Evolutionary conservation across 2,797 vertebrate species (phyloP).

Genomic region (Phoeniculus purpureus): DNA sequence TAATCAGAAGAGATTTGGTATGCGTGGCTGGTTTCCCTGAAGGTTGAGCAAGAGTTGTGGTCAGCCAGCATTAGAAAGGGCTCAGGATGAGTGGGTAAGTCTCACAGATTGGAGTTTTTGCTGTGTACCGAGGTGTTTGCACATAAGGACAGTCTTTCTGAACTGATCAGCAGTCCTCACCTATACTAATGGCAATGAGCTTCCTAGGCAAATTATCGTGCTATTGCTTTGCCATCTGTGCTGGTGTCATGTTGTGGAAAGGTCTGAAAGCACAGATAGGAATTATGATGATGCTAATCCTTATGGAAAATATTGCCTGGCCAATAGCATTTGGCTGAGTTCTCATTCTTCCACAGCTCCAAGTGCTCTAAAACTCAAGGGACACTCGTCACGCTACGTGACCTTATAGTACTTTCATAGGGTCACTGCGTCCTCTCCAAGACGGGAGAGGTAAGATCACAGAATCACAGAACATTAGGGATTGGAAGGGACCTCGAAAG

Average conservation of each 20-base stretch:
- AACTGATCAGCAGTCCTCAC: background rate
- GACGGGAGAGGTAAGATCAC: background rate
- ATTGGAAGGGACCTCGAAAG: too few relatives aligned
- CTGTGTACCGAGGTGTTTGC: background rate
- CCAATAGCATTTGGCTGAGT: background rate
- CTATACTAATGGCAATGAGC: background rate
- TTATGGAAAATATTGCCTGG: background rate
- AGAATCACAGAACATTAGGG: too few relatives aligned
- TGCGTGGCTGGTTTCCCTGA: conserved; percentile 15
- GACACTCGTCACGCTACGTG: background rate
- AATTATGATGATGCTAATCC: background rate
- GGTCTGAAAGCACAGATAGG: background rate
- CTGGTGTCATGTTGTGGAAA: background rate
- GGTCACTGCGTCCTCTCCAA: background rate
- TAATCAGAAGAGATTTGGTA: conserved; percentile 40
- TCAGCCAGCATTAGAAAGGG: conserved; percentile 18
- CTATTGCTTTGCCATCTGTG: conserved; percentile 22
- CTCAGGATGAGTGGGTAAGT: background rate
- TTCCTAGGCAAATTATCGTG: background rate
- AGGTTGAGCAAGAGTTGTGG: conserved; percentile 29
- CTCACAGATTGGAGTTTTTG: conserved; percentile 20
- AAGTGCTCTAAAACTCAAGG: background rate
- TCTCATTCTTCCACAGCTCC: background rate
- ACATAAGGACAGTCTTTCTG: conserved; percentile 42
- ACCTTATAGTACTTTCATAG: background rate